Evolutionary conservation across 1,140 invertebrate species (phyloP).

Genomic region (Nebria ingens): DNA sequence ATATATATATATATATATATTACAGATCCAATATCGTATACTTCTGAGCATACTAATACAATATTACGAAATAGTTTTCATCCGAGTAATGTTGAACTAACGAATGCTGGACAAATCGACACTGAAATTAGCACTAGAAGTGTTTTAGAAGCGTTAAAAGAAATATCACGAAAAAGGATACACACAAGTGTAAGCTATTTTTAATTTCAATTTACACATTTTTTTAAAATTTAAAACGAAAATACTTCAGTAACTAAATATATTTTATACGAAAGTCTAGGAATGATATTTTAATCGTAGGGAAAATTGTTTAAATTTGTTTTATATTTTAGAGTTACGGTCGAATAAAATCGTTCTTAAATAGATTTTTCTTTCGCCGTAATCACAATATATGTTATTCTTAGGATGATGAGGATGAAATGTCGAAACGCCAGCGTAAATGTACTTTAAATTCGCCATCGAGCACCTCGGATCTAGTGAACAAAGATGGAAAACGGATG

Average conservation of each 20-base stretch:
- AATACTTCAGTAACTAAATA: too few species aligned
- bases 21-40: not conserved
- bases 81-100: slow-evolving; percentile 23
- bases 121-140: slow-evolving; percentile 34
- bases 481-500: slow-evolving; percentile 5
- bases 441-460: not conserved
- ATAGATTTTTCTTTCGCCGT: too few species aligned
- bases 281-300: too few species aligned
- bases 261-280: too few species aligned
- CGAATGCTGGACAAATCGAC: not conserved
- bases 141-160: slow-evolving; percentile 39
- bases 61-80: slow-evolving; percentile 24
- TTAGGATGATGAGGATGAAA: slow-evolving; percentile 20
- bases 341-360: too few species aligned
- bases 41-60: slow-evolving; percentile 18
- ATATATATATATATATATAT: not conserved
- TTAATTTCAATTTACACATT: not conserved
- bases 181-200: slow-evolving; percentile 33
- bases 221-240: slow-evolving; percentile 10
- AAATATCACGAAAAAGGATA: slow-evolving; percentile 41
- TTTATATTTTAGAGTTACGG: too few species aligned
- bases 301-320: too few species aligned
- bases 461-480: not conserved
- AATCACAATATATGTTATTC: slow-evolving; percentile 17
- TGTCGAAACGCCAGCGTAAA: slow-evolving; percentile 13